phyloP scores from a whole-genome alignment of 2,888 invertebrate species.

The Drepanosiphum platanoidis region DNA sequence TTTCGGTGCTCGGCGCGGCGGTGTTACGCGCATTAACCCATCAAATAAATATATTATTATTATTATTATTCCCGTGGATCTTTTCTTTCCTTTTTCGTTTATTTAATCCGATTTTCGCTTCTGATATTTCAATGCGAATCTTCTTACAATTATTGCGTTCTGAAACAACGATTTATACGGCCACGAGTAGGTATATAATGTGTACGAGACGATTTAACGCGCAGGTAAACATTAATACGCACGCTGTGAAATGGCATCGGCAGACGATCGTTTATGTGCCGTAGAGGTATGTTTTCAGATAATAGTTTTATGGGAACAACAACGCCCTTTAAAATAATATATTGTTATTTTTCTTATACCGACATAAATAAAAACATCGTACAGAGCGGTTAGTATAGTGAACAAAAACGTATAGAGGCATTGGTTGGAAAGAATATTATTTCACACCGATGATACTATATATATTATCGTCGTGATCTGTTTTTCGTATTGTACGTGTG shows the following conservation, averaged over 20 bases:
- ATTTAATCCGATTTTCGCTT: too few species aligned
- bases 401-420: constrained; percentile 25
- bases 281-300: background rate
- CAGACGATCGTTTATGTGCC: background rate
- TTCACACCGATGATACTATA: constrained; percentile 3
- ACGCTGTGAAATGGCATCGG: background rate
- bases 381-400: constrained; percentile 24
- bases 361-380: constrained; percentile 13
- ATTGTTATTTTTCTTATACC: constrained; percentile 30
- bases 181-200: background rate
- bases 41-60: background rate
- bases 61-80: too few species aligned
- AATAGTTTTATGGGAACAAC: constrained; percentile 18
- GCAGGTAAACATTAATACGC: background rate
- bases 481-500: background rate
- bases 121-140: too few species aligned
- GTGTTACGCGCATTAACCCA: background rate
- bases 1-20: too few species aligned
- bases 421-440: background rate
- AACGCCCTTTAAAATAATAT: constrained; percentile 39
- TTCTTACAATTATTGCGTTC: too few species aligned
- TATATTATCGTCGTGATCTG: constrained; percentile 5
- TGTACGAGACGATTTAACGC: background rate
- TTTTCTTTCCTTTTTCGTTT: too few species aligned
- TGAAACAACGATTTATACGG: background rate